Base-by-base conservation (phyloP, 2,113 vertebrate species). In the Stigmatopora nigra region DNA sequence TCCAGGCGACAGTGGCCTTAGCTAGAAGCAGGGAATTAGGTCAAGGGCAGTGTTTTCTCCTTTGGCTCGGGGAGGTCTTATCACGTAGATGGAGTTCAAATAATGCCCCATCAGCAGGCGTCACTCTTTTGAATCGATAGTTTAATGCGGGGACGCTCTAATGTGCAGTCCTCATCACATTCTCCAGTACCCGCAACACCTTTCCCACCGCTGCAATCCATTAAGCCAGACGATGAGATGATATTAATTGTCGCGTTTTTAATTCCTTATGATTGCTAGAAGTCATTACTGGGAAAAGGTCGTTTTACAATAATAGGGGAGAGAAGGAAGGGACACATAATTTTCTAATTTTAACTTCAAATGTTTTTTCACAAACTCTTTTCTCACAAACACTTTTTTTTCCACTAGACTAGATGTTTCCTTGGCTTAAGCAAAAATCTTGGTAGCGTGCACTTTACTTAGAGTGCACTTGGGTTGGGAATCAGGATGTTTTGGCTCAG, bases 51-150 rank as follows among this genome's bases (percentile, higher is more conserved):
- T n/a, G 63, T 68, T 11, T 62, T 55, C 68, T 71, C 69, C 63
- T 59, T 66, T 66, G 70, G 80, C 72, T 77, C 65, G 5, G 65
- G 60, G 69, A 82, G 35, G 67, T 81, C 75, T 80, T 73, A 71
- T 79, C 73, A 70, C 64, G 65, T 76, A 67, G 65, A 55, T 13
- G 1, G 67, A 13, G 45, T 53, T 74, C 71, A 58, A 71, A 75
- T 80, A 84, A 79, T 84, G 81, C 77, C 63, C 74, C 12, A 66
- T 83, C 73, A 75, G 83, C 67, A 62, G 81, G 75, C 75, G 69
- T 49, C 62, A 46, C 71, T 76, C 71, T 63, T 65, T 48, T 48
- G 68, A 56, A 82, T 78, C 71, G 64, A 78, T 72, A 65, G 62
- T 67, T 59, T 38, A 69, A 70, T 60, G 64, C 71, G 64, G 15